Evolutionary conservation across 2,113 vertebrate genomes (phyloP).

Genomic region (Corydoras sp.): DNA sequence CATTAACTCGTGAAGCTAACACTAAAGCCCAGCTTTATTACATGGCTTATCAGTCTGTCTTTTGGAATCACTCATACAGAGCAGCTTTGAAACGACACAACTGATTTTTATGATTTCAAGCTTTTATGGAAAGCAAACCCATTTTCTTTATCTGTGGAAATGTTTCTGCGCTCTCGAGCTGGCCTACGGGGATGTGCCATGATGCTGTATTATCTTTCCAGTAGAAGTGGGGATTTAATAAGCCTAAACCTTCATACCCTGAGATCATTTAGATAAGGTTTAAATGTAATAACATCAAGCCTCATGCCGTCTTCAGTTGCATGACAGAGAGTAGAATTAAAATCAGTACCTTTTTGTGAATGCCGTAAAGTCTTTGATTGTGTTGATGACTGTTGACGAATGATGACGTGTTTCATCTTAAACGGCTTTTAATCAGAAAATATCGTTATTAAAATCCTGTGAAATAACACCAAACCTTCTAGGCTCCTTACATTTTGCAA

Average conservation of each 20-base stretch:
- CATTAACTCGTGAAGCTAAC: background rate
- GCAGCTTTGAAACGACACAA: background rate
- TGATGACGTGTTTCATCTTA: no score
- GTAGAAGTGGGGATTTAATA: background rate
- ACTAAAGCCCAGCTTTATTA: conserved; percentile 20
- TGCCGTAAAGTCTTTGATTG: no score
- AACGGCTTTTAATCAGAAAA: no score
- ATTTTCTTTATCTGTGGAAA: background rate
- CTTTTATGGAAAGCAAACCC: background rate
- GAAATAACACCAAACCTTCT: no score
- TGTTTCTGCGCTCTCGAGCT: background rate
- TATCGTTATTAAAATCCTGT: no score
- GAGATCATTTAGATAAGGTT: background rate
- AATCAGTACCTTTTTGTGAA: background rate
- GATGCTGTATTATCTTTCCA: background rate
- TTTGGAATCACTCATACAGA: background rate
- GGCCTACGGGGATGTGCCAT: background rate
- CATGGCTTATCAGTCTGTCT: conserved; percentile 5
- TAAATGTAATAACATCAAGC: background rate
- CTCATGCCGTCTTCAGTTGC: background rate
- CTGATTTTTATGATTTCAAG: background rate
- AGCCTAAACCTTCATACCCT: background rate
- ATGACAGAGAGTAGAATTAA: background rate
- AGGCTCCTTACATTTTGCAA: no score
- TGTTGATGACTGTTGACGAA: no score